A percentile compares a stretch with the other conserved stretches of the same genome.
phyloP scores from a whole-genome alignment of 2,797 vertebrate genomes.

The Alectoris magna region DNA sequence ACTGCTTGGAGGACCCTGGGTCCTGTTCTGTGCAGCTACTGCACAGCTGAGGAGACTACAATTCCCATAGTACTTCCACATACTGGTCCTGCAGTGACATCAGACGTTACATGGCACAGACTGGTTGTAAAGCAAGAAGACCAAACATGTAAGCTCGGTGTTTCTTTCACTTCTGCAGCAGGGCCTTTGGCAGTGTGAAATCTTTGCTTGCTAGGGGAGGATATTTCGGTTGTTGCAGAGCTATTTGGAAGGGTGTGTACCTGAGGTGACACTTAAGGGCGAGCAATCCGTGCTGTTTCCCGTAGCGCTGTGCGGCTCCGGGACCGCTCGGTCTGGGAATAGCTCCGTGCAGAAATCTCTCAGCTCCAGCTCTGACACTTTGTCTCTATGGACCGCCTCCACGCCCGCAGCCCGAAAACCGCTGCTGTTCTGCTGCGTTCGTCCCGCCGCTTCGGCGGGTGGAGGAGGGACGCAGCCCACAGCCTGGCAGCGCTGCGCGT shows the following conservation, averaged over 20 bases:
- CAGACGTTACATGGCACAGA: slow-evolving; percentile 28
- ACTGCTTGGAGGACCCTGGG: not conserved
- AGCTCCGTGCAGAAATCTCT: not conserved
- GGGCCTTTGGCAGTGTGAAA: not conserved
- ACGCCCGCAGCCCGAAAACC: not conserved
- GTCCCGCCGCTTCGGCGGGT: not conserved
- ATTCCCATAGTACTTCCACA: slow-evolving; percentile 58
- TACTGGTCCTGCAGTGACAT: slow-evolving; percentile 54
- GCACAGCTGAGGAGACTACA: slow-evolving; percentile 17
- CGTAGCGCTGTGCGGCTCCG: not conserved
- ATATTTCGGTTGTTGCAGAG: not conserved
- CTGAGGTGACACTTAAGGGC: not conserved
- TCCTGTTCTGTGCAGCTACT: not conserved
- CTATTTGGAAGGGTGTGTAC: not conserved
- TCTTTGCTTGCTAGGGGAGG: not conserved
- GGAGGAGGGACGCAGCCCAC: not conserved
- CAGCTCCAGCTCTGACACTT: not conserved
- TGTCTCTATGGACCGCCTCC: not conserved
- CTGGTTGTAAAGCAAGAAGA: slow-evolving; percentile 40
- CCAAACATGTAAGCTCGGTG: slow-evolving; percentile 34
- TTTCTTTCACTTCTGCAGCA: slow-evolving; percentile 17
- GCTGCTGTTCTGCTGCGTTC: not conserved
- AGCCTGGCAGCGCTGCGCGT: slow-evolving; percentile 60
- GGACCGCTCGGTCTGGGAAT: not conserved
- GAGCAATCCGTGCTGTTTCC: not conserved